These are phyloP conservation scores for Vulpes vulpes DNA, from an alignment of 2,113 vertebrate species.

Conservation along the genomic window DNA sequence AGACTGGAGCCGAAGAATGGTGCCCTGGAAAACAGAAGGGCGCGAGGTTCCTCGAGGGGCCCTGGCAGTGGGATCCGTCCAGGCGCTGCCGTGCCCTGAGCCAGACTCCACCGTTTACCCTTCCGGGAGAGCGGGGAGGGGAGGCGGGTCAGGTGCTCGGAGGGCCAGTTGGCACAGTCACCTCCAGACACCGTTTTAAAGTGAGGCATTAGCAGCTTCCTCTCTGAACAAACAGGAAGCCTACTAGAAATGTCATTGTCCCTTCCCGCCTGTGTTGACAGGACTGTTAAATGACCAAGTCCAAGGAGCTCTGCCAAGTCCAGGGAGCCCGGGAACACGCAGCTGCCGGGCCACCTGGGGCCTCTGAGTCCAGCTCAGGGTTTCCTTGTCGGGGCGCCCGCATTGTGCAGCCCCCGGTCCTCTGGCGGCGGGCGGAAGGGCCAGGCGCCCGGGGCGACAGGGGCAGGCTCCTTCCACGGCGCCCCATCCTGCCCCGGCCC, in stretches of 20 bases:
- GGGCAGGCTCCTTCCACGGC: not conserved
- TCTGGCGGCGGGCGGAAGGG: too few relatives aligned
- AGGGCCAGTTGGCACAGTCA: slow-evolving; percentile 65
- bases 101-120: slow-evolving; percentile 60
- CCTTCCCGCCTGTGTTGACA: slow-evolving; percentile 21
- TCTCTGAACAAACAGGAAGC: not conserved
- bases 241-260: slow-evolving; percentile 51
- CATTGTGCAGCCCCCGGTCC: not conserved
- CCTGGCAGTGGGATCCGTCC: slow-evolving; percentile 23
- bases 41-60: slow-evolving; percentile 13
- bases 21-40: slow-evolving; percentile 40
- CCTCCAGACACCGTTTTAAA: slow-evolving; percentile 54
- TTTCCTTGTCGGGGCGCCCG: not conserved
- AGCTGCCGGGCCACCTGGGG: slow-evolving; percentile 70
- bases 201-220: slow-evolving; percentile 34
- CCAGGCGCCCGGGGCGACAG: too few relatives aligned
- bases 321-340: slow-evolving; percentile 15
- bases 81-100: slow-evolving; percentile 53
- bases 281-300: slow-evolving; percentile 68
- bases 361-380: not conserved
- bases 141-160: slow-evolving; percentile 52
- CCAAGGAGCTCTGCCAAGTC: slow-evolving; percentile 64
- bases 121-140: slow-evolving; percentile 55
- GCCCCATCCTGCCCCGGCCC: too few relatives aligned
- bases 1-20: slow-evolving; percentile 73